These are phyloP conservation scores for Acholoe squamosa DNA, from an alignment of 2,888 invertebrate genomes.

Conservation along the genomic window DNA sequence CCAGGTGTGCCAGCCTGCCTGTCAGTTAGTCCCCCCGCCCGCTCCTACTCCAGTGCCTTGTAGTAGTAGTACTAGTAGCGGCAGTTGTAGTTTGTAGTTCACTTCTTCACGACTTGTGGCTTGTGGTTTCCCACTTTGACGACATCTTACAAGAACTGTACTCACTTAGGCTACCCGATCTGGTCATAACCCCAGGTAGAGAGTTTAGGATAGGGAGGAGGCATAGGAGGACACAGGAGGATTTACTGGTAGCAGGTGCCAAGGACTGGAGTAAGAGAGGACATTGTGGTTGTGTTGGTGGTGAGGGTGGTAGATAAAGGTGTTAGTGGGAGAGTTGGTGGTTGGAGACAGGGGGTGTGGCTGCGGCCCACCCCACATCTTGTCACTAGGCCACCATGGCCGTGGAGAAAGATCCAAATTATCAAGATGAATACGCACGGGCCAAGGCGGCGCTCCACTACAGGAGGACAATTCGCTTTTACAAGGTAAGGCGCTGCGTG, in stretches of 20 bases:
- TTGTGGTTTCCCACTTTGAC: constrained; percentile 2
- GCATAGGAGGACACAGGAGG: constrained; percentile 12
- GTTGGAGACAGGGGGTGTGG: background rate
- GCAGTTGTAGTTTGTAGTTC: constrained; percentile 27
- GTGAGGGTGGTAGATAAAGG: background rate
- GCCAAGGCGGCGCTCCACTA: constrained; percentile 54
- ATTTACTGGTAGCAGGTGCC: background rate
- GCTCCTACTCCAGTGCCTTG: constrained; percentile 42
- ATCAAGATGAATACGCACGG: constrained; percentile 59
- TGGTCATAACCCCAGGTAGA: background rate
- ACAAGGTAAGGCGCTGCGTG: constrained; percentile 39
- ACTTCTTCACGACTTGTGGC: background rate
- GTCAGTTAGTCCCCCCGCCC: background rate
- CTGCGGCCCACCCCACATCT: constrained; percentile 18
- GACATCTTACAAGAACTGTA: background rate
- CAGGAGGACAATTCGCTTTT: constrained; percentile 30
- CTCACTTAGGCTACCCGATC: background rate
- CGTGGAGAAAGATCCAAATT: constrained; percentile 57
- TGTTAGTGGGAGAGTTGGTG: background rate
- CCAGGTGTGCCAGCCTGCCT: constrained; percentile 43
- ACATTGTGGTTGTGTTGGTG: background rate
- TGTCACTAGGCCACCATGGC: constrained; percentile 43
- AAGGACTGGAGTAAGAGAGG: background rate
- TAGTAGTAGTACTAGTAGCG: constrained; percentile 17
- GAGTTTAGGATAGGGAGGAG: background rate